phyloP scores from a whole-genome alignment of 2,113 vertebrate genomes.

The Mellivora capensis region DNA sequence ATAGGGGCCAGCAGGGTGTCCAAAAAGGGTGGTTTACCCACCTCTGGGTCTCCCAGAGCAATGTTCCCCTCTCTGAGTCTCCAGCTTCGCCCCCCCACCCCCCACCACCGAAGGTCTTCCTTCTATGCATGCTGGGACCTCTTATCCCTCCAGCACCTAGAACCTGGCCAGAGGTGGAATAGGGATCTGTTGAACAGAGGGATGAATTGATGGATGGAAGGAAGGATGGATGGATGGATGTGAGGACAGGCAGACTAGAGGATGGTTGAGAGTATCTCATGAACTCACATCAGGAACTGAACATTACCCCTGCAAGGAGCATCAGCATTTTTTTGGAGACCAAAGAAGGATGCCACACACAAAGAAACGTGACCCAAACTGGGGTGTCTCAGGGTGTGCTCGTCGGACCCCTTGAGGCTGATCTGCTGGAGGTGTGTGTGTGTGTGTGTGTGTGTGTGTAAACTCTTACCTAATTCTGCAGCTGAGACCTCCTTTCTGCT shows the following conservation, averaged over 20 bases:
- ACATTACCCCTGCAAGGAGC: neutral
- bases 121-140: no score
- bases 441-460: neutral
- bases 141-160: neutral
- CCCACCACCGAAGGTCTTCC: neutral
- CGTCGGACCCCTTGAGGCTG: neutral
- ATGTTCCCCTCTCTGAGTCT: neutral
- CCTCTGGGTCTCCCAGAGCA: neutral
- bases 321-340: neutral
- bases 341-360: neutral
- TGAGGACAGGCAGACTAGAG: neutral
- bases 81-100: neutral
- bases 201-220: neutral
- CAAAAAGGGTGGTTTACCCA: neutral
- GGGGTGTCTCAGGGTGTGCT: neutral
- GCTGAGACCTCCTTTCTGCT: neutral
- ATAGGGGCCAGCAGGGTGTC: neutral
- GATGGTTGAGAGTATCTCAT: neutral
- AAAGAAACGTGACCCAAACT: neutral
- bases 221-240: neutral
- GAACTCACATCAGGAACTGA: neutral
- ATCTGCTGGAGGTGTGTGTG: neutral
- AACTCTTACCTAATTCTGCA: neutral
- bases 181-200: neutral
- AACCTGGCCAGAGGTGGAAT: neutral